These are phyloP conservation scores for Rhabdomys pumilio DNA, from an alignment of 2,797 vertebrate genomes.

Conservation along the genomic window DNA sequence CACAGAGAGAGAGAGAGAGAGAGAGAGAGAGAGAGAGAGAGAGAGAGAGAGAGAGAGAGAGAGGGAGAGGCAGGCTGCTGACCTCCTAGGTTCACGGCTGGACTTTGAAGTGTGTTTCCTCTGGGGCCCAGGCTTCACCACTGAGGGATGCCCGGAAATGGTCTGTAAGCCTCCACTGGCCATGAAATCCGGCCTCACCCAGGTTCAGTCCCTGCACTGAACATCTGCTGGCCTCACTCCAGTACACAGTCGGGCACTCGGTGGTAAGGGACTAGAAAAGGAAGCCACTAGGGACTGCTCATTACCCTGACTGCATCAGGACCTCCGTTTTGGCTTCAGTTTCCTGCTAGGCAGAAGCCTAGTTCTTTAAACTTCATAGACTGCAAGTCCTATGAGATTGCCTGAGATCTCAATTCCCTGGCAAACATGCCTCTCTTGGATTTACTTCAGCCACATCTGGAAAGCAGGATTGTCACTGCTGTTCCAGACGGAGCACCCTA, in stretches of 20 bases:
- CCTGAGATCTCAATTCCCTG: slow-evolving; percentile 83
- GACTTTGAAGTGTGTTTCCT: slow-evolving; percentile 71
- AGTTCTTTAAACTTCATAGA: slow-evolving; percentile 83
- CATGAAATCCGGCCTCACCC: slow-evolving; percentile 44
- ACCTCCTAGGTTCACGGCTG: slow-evolving; percentile 41
- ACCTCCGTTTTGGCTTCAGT: slow-evolving; percentile 5
- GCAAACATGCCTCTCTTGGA: slow-evolving; percentile 81
- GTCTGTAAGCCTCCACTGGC: not conserved
- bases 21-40: slow-evolving; percentile 73
- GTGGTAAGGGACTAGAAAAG: not conserved
- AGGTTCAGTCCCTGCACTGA: not conserved
- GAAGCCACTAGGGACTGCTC: accelerated
- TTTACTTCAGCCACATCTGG: slow-evolving; percentile 84
- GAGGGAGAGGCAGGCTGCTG: slow-evolving; percentile 61
- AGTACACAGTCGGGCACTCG: slow-evolving; percentile 16
- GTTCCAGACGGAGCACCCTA: slow-evolving; percentile 18
- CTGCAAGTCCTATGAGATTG: slow-evolving; percentile 77
- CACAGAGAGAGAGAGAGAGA: slow-evolving; percentile 8
- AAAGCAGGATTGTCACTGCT: slow-evolving; percentile 70
- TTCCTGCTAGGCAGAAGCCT: not conserved
- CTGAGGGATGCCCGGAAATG: not conserved
- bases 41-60: slow-evolving; percentile 67
- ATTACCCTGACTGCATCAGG: not conserved
- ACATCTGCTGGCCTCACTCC: slow-evolving; percentile 33
- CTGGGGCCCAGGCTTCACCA: not conserved